phyloP scores from a whole-genome alignment of 2,113 vertebrate species.

The Campylorhamphus procurvoides region DNA sequence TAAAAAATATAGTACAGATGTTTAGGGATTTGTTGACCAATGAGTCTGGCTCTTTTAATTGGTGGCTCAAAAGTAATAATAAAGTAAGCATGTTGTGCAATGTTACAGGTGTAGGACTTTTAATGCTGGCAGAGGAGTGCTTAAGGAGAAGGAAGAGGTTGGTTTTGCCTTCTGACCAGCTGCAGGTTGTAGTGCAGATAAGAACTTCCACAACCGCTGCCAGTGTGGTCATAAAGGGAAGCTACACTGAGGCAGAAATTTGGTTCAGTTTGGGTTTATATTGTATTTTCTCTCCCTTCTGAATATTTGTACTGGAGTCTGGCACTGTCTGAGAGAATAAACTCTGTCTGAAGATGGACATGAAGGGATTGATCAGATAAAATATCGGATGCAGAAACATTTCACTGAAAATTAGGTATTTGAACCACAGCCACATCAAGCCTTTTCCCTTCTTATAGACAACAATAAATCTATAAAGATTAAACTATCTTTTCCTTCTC shows the following conservation, averaged over 20 bases:
- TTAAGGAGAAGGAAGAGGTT: constrained; percentile 17
- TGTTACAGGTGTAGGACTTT: background rate
- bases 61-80: background rate
- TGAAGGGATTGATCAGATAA: background rate
- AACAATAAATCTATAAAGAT: constrained; percentile 30
- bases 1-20: background rate
- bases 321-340: background rate
- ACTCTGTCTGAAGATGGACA: background rate
- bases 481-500: background rate
- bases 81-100: background rate
- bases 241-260: constrained; percentile 44
- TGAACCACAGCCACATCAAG: constrained; percentile 26
- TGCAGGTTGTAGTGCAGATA: background rate
- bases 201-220: background rate
- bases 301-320: background rate
- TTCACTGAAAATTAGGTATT: constrained; percentile 8
- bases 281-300: constrained; percentile 31
- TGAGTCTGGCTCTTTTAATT: background rate
- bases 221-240: constrained; percentile 12
- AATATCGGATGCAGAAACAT: background rate
- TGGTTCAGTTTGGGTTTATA: constrained; percentile 49
- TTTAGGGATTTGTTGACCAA: background rate
- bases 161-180: constrained; percentile 18
- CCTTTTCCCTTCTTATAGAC: background rate
- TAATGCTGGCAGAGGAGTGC: background rate